Evolutionary conservation across 2,888 invertebrate genomes (phyloP), one percentile per base, ranked within the genome.

Genomic region (Sesia apiformis): DNA sequence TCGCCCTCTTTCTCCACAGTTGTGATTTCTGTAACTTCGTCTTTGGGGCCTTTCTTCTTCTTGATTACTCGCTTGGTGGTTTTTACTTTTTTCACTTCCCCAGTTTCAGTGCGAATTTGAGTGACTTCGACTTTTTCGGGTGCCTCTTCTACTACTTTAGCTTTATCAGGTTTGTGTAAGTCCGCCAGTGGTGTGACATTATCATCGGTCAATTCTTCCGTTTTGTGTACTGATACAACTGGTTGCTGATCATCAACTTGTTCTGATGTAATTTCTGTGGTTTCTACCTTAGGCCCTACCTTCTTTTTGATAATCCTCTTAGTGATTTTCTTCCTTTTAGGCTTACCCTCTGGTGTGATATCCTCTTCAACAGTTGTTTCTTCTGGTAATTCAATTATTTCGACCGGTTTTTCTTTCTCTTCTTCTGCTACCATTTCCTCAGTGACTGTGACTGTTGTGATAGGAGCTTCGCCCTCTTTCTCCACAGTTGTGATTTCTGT

Each of bases 231-330:
- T 4, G 81, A 61, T 54, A 80, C 70, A 66, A 84, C 65, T 61
- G 89, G 72, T 74, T 81, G 63, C 64, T 78, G 82, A 49, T 85
- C 82, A 58, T 84, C 82, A 67, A 88, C 85, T 64, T 88, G 83
- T 59, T 79, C 60, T 2, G 87, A 74, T n/a, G 59, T 66, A 66
- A 80, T 64, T 56, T 78, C 55, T 5, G 89, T 75, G 4, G 66
- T 70, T 67, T 69, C 60, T 54, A 74, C 55, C 64, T 67, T 60
- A 23, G 70, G 70, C 7, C 80, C 74, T 56, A 73, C 72, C 40
- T 73, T 76, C 58, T 80, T 83, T 55, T 66, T 72, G 23, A 80
- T 66, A 4, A 70, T 53, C 3, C 58, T 61, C 51, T 61, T 70
- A 5, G 54, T 60, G 2, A 63, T 67, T 56, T 66, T 69, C 0